Conservation (phyloP, 1,140 invertebrate species). For the Lanistes nyassanus region DNA sequence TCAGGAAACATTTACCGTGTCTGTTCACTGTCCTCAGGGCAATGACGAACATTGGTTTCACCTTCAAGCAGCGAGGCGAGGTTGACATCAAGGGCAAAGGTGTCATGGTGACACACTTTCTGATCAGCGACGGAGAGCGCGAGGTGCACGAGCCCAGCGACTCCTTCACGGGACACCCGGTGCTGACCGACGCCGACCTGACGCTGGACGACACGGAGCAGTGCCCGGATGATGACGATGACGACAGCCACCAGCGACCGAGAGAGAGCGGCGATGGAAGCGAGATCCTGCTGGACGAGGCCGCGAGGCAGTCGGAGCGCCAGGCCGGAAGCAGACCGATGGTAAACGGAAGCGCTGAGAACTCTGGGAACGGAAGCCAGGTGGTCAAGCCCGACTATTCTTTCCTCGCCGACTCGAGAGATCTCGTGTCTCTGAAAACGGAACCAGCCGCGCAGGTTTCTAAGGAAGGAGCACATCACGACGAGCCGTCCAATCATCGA, state of each 20-base stretch:
- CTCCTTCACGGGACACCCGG: neutral
- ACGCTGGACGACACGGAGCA: neutral
- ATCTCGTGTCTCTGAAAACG: neutral
- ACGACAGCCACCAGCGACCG: neutral
- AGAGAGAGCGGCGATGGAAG: neutral
- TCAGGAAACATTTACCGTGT: neutral
- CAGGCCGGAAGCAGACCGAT: neutral
- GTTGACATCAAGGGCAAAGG: slow-evolving; percentile 62
- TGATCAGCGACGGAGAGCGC: slow-evolving; percentile 49
- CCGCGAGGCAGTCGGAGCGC: neutral
- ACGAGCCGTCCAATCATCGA: no score
- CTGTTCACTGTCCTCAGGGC: slow-evolving; percentile 26
- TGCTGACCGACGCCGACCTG: neutral
- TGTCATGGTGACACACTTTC: slow-evolving; percentile 64
- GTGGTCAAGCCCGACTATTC: neutral
- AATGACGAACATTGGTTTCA: slow-evolving; percentile 38
- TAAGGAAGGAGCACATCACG: neutral
- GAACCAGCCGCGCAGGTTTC: neutral
- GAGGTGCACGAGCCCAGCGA: neutral
- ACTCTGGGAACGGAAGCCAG: neutral
- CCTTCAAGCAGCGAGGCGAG: slow-evolving; percentile 43
- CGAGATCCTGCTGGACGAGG: neutral
- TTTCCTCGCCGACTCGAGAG: neutral
- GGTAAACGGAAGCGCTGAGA: neutral
- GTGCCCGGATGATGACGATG: neutral